Conservation (phyloP, 2,797 vertebrate species). For the Austrolebias charrua region DNA sequence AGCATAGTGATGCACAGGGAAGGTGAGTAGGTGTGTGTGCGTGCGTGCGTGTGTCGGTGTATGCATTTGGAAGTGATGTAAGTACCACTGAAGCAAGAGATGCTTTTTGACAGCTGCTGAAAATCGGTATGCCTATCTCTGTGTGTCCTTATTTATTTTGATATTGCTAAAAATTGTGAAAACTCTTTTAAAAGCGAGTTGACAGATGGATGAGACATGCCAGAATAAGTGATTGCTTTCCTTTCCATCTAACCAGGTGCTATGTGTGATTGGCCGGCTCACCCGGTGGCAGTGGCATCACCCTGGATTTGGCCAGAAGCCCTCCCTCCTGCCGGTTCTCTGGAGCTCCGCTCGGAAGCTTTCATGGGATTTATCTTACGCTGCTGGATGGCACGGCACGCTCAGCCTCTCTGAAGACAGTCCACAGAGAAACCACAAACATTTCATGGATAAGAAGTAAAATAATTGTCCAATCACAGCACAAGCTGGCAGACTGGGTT, state of each 20-base stretch:
- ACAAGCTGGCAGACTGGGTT: conserved; percentile 77
- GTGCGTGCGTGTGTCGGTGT: conserved; percentile 27
- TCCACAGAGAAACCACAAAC: conserved; percentile 64
- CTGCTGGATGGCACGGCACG: conserved; percentile 67
- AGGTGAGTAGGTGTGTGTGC: conserved; percentile 71
- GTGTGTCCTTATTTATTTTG: conserved; percentile 29
- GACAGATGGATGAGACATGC: conserved; percentile 21
- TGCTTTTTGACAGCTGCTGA: conserved; percentile 49
- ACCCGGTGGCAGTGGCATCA: conserved; percentile 66
- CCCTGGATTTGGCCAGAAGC: conserved; percentile 68
- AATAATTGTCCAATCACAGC: conserved; percentile 80
- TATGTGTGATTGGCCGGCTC: conserved; percentile 73
- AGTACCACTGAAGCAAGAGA: conserved; percentile 43
- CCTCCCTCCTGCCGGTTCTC: conserved; percentile 52
- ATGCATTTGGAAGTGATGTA: conserved; percentile 43
- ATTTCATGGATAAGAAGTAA: conserved; percentile 75
- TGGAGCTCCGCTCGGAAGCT: conserved; percentile 60
- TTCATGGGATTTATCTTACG: conserved; percentile 78
- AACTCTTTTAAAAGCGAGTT: conserved; percentile 3
- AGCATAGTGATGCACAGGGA: conserved; percentile 65
- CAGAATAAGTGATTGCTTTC: conserved; percentile 71
- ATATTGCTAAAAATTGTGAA: conserved; percentile 20
- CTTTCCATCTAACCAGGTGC: conserved; percentile 76
- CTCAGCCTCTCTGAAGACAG: conserved; percentile 62
- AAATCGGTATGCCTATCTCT: conserved; percentile 38